Conservation (phyloP, 2,888 invertebrate species). For the Pemphredon lugubris region DNA sequence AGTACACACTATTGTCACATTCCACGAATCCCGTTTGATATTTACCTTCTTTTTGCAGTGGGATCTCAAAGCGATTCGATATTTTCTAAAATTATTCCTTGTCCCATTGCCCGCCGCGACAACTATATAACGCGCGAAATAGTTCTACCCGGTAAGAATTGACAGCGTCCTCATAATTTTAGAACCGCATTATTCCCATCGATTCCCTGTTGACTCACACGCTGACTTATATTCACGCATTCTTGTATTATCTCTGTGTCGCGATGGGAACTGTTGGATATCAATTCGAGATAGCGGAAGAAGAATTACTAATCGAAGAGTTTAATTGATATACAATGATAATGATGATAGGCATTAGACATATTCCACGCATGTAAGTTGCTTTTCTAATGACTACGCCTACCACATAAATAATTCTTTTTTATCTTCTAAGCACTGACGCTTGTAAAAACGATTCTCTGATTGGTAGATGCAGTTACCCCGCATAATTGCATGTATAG, state of each 20-base stretch:
- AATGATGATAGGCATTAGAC: neutral
- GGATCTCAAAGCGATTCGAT: constrained; percentile 17
- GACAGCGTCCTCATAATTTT: constrained; percentile 12
- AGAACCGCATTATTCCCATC: constrained; percentile 3
- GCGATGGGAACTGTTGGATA: constrained; percentile 1
- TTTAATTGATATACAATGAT: neutral
- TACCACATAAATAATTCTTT: neutral
- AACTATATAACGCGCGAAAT: constrained; percentile 8
- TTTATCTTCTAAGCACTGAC: no score
- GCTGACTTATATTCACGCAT: constrained; percentile 18
- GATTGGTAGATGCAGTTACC: neutral
- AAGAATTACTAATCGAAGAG: no score
- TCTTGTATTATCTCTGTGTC: constrained; percentile 1
- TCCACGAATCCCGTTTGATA: neutral
- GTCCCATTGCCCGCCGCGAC: constrained; percentile 17
- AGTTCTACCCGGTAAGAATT: neutral
- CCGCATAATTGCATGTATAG: neutral
- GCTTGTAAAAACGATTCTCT: neutral
- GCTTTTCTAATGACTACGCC: neutral
- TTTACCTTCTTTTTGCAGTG: constrained; percentile 22
- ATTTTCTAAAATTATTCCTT: constrained; percentile 1
- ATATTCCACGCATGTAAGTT: neutral
- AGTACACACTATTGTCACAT: neutral
- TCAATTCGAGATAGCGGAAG: constrained; percentile 1
- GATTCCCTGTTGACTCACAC: constrained; percentile 10